These are phyloP conservation scores for Okamejei kenojei DNA, from an alignment of 2,797 vertebrate genomes.

Conservation along the genomic window DNA sequence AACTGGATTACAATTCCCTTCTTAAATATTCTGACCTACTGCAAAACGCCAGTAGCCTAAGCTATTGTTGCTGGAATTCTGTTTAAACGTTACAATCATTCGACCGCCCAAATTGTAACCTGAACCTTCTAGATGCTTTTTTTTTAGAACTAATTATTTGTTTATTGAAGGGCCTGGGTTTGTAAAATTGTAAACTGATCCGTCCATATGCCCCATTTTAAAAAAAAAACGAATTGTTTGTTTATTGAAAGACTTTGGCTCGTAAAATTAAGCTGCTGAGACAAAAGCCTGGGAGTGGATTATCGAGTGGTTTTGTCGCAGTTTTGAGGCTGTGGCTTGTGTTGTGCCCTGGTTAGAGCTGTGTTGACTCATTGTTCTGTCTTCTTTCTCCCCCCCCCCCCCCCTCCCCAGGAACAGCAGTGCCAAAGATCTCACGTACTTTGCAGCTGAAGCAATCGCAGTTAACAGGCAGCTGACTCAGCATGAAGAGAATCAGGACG, in stretches of 20 bases:
- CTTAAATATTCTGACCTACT: not conserved
- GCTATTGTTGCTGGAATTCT: not conserved
- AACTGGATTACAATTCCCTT: not conserved
- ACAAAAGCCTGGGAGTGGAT: not conserved
- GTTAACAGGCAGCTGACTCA: conserved; percentile 87
- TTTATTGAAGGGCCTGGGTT: too few species aligned
- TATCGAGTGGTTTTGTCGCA: not conserved
- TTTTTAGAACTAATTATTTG: too few species aligned
- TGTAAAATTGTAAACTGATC: not conserved
- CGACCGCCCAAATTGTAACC: not conserved
- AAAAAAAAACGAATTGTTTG: not conserved
- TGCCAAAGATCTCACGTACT: conserved; percentile 91
- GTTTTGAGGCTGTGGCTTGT: not conserved
- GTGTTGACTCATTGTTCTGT: not conserved
- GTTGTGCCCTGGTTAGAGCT: not conserved
- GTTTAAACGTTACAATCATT: not conserved
- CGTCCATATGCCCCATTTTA: not conserved
- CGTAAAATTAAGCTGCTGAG: not conserved
- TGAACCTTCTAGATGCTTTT: not conserved
- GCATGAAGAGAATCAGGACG: conserved; percentile 72
- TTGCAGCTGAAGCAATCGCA: conserved; percentile 87
- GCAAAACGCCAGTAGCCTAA: not conserved
- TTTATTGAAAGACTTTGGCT: not conserved
- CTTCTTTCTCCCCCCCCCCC: not conserved
- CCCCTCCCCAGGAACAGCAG: conserved; percentile 73